Conservation (phyloP, 2,797 vertebrate genomes). For the Petrocephalus schoutedeni region DNA sequence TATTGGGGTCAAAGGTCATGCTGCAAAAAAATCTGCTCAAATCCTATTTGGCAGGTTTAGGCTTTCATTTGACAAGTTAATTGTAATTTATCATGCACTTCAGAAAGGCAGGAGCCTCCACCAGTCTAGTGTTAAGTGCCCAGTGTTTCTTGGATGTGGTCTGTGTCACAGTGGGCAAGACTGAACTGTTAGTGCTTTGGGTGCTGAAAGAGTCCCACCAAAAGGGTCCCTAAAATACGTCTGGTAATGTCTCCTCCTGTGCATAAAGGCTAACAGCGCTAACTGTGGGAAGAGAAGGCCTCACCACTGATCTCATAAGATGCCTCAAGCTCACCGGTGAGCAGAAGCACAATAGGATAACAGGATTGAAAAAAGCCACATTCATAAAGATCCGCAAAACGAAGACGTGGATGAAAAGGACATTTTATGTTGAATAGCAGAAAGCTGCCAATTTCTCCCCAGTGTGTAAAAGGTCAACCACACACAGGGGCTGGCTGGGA, state of each 20-base stretch:
- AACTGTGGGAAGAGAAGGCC: background rate
- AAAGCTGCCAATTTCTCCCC: background rate
- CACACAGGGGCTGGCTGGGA: background rate
- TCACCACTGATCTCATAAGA: background rate
- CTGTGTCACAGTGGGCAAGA: too few relatives aligned
- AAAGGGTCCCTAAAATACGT: background rate
- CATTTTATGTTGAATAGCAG: background rate
- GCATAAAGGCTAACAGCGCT: background rate
- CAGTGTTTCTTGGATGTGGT: background rate
- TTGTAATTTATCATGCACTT: background rate
- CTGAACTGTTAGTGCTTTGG: too few relatives aligned
- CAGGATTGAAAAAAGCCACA: background rate
- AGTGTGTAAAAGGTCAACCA: background rate
- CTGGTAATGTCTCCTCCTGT: background rate
- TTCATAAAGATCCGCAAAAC: background rate
- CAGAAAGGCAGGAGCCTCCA: background rate
- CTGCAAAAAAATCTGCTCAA: background rate
- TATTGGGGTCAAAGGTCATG: background rate
- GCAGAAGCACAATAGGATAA: background rate
- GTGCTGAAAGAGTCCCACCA: too few relatives aligned
- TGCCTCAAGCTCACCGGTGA: background rate
- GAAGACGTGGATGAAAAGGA: background rate
- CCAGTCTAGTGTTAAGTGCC: background rate
- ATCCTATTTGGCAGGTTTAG: background rate
- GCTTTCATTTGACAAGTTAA: background rate